These are phyloP conservation scores for Actenoides lindsayi DNA, from an alignment of 2,113 vertebrate genomes.

Conservation along the genomic window DNA sequence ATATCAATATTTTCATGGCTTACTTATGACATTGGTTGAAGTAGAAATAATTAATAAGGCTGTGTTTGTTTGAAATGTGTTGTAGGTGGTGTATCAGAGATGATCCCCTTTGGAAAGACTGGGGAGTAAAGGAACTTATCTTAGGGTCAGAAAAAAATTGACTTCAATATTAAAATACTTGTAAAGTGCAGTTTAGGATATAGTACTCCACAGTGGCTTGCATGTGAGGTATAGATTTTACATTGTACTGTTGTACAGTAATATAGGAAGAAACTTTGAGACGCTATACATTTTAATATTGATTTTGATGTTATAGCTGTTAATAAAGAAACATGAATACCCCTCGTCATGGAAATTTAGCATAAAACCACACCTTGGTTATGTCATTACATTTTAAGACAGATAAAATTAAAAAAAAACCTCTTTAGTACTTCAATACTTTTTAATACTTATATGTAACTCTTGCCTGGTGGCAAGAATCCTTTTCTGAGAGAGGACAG, in stretches of 20 bases:
- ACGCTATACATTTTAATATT: background rate
- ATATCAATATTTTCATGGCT: background rate
- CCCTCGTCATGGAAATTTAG: background rate
- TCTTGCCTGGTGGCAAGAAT: background rate
- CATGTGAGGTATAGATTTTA: background rate
- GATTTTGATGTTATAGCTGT: background rate
- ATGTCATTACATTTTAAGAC: background rate
- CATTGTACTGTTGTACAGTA: background rate
- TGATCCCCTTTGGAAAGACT: accelerated
- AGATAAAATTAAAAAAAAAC: background rate
- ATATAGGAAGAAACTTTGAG: background rate
- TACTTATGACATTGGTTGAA: background rate
- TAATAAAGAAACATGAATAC: background rate
- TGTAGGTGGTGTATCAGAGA: background rate
- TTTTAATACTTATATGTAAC: background rate
- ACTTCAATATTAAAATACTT: background rate
- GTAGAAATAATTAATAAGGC: background rate
- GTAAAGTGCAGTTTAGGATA: background rate
- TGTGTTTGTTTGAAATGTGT: background rate
- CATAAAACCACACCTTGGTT: accelerated
- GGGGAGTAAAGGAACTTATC: background rate
- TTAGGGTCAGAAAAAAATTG: background rate
- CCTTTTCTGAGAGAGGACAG: background rate
- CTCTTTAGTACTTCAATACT: background rate
- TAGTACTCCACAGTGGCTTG: background rate